These are phyloP conservation scores for Plebejus melissa DNA, from an alignment of 2,888 invertebrate species.

Conservation along the genomic window DNA sequence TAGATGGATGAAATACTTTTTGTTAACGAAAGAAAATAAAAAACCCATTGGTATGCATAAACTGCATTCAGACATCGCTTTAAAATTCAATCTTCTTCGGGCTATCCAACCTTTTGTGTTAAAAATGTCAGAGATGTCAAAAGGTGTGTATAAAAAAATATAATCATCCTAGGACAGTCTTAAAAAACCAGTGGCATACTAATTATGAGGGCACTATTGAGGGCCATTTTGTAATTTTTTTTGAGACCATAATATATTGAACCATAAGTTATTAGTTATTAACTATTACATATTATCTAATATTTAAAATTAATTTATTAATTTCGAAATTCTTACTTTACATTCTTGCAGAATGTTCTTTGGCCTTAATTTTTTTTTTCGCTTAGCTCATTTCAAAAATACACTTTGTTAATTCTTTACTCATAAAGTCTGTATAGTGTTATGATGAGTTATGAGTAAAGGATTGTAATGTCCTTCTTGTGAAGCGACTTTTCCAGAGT, in stretches of 20 bases:
- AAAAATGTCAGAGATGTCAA: not conserved
- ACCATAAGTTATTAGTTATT: not conserved
- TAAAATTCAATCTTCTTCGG: constrained; percentile 10
- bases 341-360: no score
- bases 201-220: not conserved
- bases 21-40: not conserved
- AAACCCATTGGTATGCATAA: constrained; percentile 12
- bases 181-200: not conserved
- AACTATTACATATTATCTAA: not conserved
- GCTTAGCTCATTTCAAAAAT: not conserved
- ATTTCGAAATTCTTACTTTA: no score
- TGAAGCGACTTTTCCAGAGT: no score
- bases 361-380: no score
- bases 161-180: not conserved
- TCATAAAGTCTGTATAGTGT: no score
- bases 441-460: no score
- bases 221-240: not conserved
- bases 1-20: not conserved
- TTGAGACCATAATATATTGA: not conserved
- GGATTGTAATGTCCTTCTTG: no score
- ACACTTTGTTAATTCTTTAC: no score
- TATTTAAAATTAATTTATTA: no score
- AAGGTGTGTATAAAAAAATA: not conserved
- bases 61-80: constrained; percentile 9
- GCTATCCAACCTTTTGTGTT: constrained; percentile 3